Evolutionary conservation across 92 coral and sea anemone species (phyloP).

Genomic region (Phenganax subtilis): DNA sequence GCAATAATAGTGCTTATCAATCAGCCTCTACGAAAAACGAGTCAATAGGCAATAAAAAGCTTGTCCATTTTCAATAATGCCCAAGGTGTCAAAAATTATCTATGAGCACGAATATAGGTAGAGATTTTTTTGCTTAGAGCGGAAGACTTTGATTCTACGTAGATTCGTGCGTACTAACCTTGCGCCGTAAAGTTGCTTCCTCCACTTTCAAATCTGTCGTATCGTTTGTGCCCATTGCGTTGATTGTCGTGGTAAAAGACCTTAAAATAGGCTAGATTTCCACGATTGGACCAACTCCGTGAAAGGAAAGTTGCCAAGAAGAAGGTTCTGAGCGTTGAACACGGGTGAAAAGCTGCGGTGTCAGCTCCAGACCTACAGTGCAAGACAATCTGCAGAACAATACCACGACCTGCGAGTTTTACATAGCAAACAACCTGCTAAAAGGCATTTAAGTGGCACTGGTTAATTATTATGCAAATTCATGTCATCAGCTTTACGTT

Average conservation of each 20-base stretch:
- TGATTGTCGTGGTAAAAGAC: not conserved
- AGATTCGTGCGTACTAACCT: slow-evolving; percentile 22
- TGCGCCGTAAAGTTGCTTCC: slow-evolving; percentile 22
- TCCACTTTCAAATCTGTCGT: slow-evolving; percentile 31
- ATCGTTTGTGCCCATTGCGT: slow-evolving; percentile 25
- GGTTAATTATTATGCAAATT: slow-evolving; percentile 40
- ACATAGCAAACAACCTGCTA: slow-evolving; percentile 27
- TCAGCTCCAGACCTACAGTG: slow-evolving; percentile 16
- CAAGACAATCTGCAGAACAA: slow-evolving; percentile 32
- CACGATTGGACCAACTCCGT: not conserved
- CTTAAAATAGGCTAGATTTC: not conserved
- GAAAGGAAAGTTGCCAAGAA: not conserved
- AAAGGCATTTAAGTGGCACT: slow-evolving; percentile 34
- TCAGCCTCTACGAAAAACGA: slow-evolving; percentile 1
- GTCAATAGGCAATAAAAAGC: slow-evolving; percentile 25
- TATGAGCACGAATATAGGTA: not conserved
- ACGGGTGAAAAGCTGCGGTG: not conserved
- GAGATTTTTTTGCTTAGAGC: not conserved
- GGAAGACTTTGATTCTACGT: not conserved
- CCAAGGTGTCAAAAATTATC: not conserved
- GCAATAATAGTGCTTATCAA: slow-evolving; percentile 24
- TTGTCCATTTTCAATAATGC: slow-evolving; percentile 1
- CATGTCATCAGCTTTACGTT: slow-evolving; percentile 15
- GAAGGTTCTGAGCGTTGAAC: not conserved
- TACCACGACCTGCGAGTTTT: not conserved